These are phyloP conservation scores for Notolabrus celidotus DNA, from an alignment of 2,797 vertebrate species.

Conservation along the genomic window DNA sequence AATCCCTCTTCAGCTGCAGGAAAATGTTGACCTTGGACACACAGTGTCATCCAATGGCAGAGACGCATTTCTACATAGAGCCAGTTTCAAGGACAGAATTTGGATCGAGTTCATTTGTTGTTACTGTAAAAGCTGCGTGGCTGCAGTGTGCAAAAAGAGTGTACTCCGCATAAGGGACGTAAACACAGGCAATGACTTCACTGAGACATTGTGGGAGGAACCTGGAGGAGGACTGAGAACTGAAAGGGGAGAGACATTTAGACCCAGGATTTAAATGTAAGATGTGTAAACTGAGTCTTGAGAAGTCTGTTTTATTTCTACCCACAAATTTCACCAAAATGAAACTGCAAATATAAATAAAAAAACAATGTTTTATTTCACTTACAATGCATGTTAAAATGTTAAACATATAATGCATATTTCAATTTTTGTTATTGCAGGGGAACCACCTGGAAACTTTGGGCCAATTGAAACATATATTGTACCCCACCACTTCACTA, in stretches of 20 bases:
- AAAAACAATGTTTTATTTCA: too few relatives aligned
- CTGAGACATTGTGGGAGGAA: background rate
- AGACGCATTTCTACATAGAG: background rate
- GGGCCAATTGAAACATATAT: too few relatives aligned
- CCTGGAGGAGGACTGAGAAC: background rate
- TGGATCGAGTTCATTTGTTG: background rate
- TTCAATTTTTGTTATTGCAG: too few relatives aligned
- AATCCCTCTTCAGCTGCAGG: constrained; percentile 52
- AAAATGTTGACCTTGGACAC: constrained; percentile 44
- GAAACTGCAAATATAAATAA: too few relatives aligned
- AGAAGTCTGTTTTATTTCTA: background rate
- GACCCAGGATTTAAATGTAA: background rate
- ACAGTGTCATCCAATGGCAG: background rate
- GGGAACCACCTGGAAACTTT: too few relatives aligned
- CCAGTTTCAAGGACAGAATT: background rate
- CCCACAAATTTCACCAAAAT: too few relatives aligned
- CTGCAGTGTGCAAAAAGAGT: constrained; percentile 4
- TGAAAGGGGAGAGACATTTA: background rate
- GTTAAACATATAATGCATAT: too few relatives aligned
- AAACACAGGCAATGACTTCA: background rate
- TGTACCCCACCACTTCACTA: too few relatives aligned
- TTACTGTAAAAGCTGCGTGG: background rate
- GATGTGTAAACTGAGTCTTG: background rate
- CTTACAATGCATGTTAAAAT: too few relatives aligned
- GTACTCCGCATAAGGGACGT: background rate